Base-by-base conservation (phyloP, 2,888 invertebrate genomes). In the Lamproptera curius region DNA sequence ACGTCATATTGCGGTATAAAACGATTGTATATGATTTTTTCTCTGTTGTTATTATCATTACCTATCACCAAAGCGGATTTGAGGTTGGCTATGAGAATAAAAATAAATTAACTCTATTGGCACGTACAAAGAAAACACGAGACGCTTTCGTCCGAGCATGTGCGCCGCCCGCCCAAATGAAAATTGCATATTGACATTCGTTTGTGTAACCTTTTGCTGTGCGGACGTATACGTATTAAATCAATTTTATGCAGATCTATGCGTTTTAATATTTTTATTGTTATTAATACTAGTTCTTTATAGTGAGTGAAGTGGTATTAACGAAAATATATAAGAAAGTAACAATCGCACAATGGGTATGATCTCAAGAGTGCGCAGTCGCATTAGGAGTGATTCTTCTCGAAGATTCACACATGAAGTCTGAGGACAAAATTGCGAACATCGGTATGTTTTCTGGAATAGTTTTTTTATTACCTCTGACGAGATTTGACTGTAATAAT, bases 351-450 rank as follows among this genome's bases (percentile, higher is more conserved):
- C 20, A 56, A 92, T 92, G 92, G 92, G 92, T 43, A 92, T 92
- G 92, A 92, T 92, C 64, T 92, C 91, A 23, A 85, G 92, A 64
- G 92, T 92, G 61, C 86, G 92, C 38, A 90, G 91, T n/a, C 85
- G 92, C 49, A 85, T 92, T 39, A 89, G 91, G 61, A 88, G 90
- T 68, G 89, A 90, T 67, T 90, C 91, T 31, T 92, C 71, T 89
- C 90, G 64, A 91, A 91, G 72, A 73, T 91, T 67, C 90, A 90
- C 56, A 86, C 89, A 83, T 90, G 52, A 85, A 90, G 58, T 89
- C 92, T 23, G 90, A 92, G 59, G 92, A 93, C 62, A 92, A 91
- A 82, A 92, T 92, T 48, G 92, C 92, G 4, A 92, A 92, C 72
- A 92, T 91, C 57, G 91, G 92, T 92, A 72, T 67, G 86, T 76